Base-by-base conservation (phyloP, 2,888 invertebrate species). In the Nymphalis urticae region DNA sequence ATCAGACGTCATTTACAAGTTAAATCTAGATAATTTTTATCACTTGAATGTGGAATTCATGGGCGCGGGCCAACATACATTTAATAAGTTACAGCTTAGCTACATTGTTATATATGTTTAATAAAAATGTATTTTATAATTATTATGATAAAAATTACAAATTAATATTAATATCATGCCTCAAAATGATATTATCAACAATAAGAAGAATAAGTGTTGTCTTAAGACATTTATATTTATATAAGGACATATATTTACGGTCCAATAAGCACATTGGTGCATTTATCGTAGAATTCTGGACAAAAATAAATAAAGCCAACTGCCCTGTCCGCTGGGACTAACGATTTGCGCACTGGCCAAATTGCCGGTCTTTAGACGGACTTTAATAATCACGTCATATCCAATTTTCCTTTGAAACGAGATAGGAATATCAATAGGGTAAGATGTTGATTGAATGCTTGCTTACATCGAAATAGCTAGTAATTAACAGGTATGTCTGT, bases 381-480 rank as follows among this genome's bases (percentile, higher is more conserved):
- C 87, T 89, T 85, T 86, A 84, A 89, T 90, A 90, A 90, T 90
- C 90, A 89, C 89, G 88, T 85, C 90, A 89, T 89, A 89, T 87
- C 86, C 90, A 90, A 90, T 90, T 90, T 89, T 86, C 88, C 79
- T 85, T 83, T 78, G 78, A 77, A 82, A 84, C 86, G 85, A 77
- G 75, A 66, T 66, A 74, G 79, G 90, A 90, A 90, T 91, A 90
- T 78, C 80, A 87, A 90, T 86, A 66, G 73, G 76, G 72, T 69
- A 77, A 75, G 78, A 75, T 76, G 83, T 79, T 87, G 82, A 87
- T 86, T 86, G 83, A 85, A 87, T 84, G 78, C 75, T 80, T 81
- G 80, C 82, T 78, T 79, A 75, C 69, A 54, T 62, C 77, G 75
- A 77, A 74, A 76, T 75, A 77, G 75, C 72, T 73, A 72, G 70